These are phyloP conservation scores for Prochilodus magdalenae DNA, from an alignment of 2,113 vertebrate species.

Conservation along the genomic window DNA sequence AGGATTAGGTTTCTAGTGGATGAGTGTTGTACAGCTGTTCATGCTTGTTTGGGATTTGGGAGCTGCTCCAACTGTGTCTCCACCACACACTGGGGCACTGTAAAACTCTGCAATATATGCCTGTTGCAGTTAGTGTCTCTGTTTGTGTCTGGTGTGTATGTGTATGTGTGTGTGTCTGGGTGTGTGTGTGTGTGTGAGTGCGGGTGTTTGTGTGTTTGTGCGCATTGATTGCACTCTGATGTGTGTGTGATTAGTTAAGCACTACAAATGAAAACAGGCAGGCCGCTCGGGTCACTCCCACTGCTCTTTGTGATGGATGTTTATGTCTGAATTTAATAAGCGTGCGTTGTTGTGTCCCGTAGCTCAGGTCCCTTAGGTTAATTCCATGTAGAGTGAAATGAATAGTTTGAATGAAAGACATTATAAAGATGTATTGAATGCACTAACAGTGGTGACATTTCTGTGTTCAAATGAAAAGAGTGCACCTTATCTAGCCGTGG, in stretches of 20 bases:
- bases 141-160: conserved; percentile 19
- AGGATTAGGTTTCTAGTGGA: neutral
- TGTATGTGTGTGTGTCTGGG: conserved; percentile 8
- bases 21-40: neutral
- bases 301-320: conserved; percentile 28
- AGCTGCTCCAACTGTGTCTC: neutral
- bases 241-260: conserved; percentile 23
- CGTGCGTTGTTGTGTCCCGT: conserved; percentile 27
- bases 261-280: conserved; percentile 13
- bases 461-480: conserved; percentile 22
- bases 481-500: conserved; percentile 13
- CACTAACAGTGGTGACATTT: conserved; percentile 34
- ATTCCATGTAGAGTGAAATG: conserved; percentile 33
- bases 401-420: conserved; percentile 32
- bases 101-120: too few species aligned
- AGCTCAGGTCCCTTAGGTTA: conserved; percentile 27
- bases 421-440: neutral
- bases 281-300: neutral
- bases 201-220: conserved; percentile 18
- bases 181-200: conserved; percentile 26
- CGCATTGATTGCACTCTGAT: conserved; percentile 14
- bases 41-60: conserved; percentile 2
- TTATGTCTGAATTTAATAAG: conserved; percentile 33
- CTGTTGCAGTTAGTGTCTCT: neutral
- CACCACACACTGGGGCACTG: neutral